Percentiles rank a stretch among this genome's conserved stretches.
Conservation (phyloP, 2,888 invertebrate genomes). For the Drosophila flavopinicola region DNA sequence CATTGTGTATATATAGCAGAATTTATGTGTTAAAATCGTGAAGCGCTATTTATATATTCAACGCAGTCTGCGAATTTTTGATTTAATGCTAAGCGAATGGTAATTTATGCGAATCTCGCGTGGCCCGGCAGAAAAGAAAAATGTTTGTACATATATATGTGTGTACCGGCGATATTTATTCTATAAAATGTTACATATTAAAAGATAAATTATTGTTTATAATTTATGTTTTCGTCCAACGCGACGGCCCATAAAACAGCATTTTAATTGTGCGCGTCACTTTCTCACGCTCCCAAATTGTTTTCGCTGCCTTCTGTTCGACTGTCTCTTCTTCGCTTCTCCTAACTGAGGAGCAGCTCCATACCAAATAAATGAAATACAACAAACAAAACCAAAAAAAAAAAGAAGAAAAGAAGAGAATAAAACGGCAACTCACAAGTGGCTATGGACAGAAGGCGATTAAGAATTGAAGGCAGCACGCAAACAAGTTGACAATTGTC, state of each 20-base stretch:
- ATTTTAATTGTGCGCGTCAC: conserved; percentile 68
- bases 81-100: conserved; percentile 70
- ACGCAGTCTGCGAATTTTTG: conserved; percentile 57
- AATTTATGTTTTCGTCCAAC: conserved; percentile 65
- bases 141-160: conserved; percentile 5
- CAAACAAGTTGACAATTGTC: conserved; percentile 73
- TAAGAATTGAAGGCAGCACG: conserved; percentile 75
- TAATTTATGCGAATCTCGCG: conserved; percentile 74
- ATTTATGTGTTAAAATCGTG: conserved; percentile 25
- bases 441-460: conserved; percentile 70
- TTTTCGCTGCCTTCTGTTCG: conserved; percentile 33
- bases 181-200: conserved; percentile 63
- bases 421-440: conserved; percentile 73
- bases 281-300: conserved; percentile 79
- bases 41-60: conserved; percentile 36
- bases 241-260: conserved; percentile 70
- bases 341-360: conserved; percentile 29
- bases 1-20: conserved; percentile 1
- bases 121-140: conserved; percentile 58
- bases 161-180: conserved; percentile 34
- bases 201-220: conserved; percentile 76
- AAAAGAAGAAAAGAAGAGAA: conserved; percentile 24
- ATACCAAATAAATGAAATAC: conserved; percentile 20
- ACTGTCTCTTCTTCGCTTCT: conserved; percentile 1
- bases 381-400: conserved; percentile 2